phyloP scores from a whole-genome alignment of 2,113 vertebrate genomes.

The Neotoma lepida region DNA sequence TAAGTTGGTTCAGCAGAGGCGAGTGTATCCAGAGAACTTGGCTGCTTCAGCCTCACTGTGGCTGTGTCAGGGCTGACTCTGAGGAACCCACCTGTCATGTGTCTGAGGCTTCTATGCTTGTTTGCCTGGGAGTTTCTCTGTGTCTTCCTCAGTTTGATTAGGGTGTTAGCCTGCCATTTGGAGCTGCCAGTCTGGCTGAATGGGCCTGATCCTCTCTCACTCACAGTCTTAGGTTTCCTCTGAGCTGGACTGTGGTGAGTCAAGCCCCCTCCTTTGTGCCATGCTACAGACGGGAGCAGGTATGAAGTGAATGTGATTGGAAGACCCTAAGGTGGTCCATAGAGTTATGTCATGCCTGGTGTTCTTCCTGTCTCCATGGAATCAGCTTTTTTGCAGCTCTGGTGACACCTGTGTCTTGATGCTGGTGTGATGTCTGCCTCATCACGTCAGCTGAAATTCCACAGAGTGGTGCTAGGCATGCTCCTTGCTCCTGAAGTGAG shows the following conservation, averaged over 20 bases:
- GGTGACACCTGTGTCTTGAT: too few relatives aligned
- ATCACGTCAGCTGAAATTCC: background rate
- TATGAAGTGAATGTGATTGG: background rate
- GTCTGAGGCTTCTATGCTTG: background rate
- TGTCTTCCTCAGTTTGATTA: background rate
- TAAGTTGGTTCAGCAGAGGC: background rate
- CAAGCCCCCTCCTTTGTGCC: background rate
- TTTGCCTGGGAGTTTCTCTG: background rate
- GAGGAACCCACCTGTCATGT: too few relatives aligned
- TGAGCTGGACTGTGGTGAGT: background rate
- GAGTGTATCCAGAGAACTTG: background rate
- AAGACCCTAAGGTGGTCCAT: background rate
- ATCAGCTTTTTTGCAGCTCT: background rate
- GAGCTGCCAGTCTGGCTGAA: background rate
- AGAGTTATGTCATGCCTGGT: too few relatives aligned
- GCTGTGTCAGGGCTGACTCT: background rate
- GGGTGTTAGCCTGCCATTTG: background rate
- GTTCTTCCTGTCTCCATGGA: background rate
- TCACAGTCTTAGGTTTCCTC: background rate
- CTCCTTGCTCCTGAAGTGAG: background rate
- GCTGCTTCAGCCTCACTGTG: too few relatives aligned
- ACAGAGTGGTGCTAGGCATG: too few relatives aligned
- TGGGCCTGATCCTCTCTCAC: background rate
- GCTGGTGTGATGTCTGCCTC: background rate
- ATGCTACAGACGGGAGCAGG: too few relatives aligned